Evolutionary conservation across 2,113 vertebrate species (phyloP).

Genomic region (Edolisoma coerulescens): DNA sequence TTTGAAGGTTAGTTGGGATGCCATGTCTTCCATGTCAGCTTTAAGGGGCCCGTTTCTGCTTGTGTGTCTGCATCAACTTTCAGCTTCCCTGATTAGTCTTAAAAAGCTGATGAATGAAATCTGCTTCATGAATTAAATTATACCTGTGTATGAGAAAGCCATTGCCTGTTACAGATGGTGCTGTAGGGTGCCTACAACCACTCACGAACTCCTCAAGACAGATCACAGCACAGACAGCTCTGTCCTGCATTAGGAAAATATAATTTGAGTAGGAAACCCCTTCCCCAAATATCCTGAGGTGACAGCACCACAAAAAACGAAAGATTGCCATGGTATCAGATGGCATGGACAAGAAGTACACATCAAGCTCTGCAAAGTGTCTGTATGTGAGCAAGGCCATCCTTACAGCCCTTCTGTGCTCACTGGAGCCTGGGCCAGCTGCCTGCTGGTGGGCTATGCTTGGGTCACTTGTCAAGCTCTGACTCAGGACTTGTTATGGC

Average conservation of each 20-base stretch:
- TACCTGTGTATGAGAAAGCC: conserved; percentile 4
- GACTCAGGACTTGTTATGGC: neutral
- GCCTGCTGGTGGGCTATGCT: neutral
- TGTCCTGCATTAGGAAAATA: neutral
- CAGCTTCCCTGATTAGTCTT: conserved; percentile 45
- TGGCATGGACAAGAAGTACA: neutral
- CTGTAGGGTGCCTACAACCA: neutral
- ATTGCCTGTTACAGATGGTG: neutral
- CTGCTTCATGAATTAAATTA: conserved; percentile 52
- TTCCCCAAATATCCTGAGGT: neutral
- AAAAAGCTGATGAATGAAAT: conserved; percentile 49
- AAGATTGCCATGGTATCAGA: neutral
- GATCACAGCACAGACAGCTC: neutral
- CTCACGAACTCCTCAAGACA: neutral
- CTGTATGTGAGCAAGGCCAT: neutral
- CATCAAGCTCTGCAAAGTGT: neutral
- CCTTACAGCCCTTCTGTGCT: neutral
- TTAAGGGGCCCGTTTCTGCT: conserved; percentile 10
- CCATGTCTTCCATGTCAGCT: neutral
- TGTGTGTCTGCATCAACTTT: conserved; percentile 44
- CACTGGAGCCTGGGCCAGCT: neutral
- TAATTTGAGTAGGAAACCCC: neutral
- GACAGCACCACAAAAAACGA: neutral
- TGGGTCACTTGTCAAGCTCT: fast-evolving
- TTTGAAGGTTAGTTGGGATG: conserved; percentile 14